phyloP scores from a whole-genome alignment of 2,888 invertebrate genomes.

The Drosophila nr. medialis region DNA sequence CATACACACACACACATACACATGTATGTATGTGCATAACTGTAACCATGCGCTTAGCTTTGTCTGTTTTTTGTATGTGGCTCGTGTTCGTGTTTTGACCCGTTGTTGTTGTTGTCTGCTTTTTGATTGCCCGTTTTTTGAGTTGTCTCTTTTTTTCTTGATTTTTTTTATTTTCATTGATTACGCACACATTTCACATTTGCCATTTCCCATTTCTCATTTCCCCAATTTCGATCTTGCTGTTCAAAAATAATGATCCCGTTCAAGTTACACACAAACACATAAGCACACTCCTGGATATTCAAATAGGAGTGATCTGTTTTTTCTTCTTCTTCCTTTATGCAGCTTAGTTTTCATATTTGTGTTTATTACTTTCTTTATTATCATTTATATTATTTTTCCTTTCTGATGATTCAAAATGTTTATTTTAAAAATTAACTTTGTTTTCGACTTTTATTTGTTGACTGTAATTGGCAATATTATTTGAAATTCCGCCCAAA shows the following conservation, averaged over 20 bases:
- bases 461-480: too few species aligned
- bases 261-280: background rate
- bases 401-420: too few species aligned
- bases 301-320: background rate
- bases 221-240: background rate
- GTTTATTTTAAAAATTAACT: too few species aligned
- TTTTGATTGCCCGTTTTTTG: slow-evolving; percentile 13
- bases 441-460: too few species aligned
- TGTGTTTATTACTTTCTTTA: background rate
- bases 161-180: background rate
- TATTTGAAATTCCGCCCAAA: background rate
- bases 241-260: background rate
- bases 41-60: slow-evolving; percentile 32
- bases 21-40: slow-evolving; percentile 16
- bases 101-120: slow-evolving; percentile 3
- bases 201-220: background rate
- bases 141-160: background rate
- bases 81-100: background rate
- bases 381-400: background rate
- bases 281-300: background rate
- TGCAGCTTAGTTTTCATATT: background rate
- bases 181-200: background rate
- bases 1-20: background rate
- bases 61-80: slow-evolving; percentile 9
- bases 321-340: background rate